These are phyloP conservation scores for Sphecodes monilicornis DNA, from an alignment of 2,888 invertebrate species.

Conservation along the genomic window DNA sequence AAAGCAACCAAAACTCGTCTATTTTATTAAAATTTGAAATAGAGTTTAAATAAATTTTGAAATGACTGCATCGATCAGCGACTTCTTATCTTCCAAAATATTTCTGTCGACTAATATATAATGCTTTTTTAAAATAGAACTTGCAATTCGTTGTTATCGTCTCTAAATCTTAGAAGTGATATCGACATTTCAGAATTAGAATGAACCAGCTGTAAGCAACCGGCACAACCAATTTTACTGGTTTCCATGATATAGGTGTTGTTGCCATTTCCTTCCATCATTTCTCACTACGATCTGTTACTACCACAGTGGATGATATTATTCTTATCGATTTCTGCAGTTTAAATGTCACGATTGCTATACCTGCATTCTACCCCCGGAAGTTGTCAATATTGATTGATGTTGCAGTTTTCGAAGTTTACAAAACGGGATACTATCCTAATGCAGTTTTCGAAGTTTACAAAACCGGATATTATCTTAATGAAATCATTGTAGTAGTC, in stretches of 20 bases:
- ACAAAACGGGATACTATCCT: neutral
- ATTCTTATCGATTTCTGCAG: neutral
- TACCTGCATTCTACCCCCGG: neutral
- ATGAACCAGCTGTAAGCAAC: neutral
- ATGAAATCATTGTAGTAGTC: too few relatives aligned
- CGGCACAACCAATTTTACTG: conserved; percentile 14
- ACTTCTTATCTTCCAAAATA: neutral
- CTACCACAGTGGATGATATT: neutral
- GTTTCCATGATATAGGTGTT: conserved; percentile 25
- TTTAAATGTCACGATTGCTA: neutral
- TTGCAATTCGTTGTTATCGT: neutral
- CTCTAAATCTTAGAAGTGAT: neutral
- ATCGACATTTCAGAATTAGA: neutral
- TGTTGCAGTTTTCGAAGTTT: neutral
- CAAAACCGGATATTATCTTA: neutral
- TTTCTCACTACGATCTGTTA: conserved; percentile 31
- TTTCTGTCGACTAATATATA: neutral
- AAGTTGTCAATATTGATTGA: neutral
- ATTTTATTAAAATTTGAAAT: neutral
- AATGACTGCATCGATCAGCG: neutral
- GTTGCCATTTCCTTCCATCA: conserved; percentile 5
- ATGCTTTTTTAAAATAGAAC: neutral
- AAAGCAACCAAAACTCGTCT: too few relatives aligned
- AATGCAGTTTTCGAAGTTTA: neutral
- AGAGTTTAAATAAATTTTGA: neutral